These are phyloP conservation scores for Papilio glaucus DNA, from an alignment of 1,140 invertebrate species.

Conservation along the genomic window DNA sequence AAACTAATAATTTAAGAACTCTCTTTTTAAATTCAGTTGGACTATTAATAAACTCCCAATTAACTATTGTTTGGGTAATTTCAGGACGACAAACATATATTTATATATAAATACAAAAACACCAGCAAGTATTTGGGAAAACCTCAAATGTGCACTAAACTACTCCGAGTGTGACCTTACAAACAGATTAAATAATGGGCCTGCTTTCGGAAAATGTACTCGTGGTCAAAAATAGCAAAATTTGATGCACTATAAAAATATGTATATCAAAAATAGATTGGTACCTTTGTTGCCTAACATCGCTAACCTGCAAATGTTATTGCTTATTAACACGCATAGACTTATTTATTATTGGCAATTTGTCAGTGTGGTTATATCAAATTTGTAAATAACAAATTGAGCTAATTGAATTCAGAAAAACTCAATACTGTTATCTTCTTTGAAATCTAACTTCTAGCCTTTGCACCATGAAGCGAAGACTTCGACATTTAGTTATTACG, in stretches of 20 bases:
- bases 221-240: not conserved
- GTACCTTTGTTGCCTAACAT: not conserved
- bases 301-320: not conserved
- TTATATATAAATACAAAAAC: not conserved
- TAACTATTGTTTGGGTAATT: not conserved
- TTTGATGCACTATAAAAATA: not conserved
- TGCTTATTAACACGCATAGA: not conserved
- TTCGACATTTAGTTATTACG: too few species aligned
- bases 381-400: too few species aligned
- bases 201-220: not conserved
- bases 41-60: not conserved
- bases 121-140: not conserved
- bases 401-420: not conserved
- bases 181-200: not conserved
- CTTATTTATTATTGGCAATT: not conserved
- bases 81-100: not conserved
- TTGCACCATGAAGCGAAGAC: too few species aligned
- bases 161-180: not conserved
- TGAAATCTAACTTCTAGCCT: not conserved
- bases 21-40: not conserved
- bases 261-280: constrained; percentile 1
- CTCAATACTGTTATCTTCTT: not conserved
- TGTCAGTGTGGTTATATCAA: not conserved
- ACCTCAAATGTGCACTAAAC: not conserved
- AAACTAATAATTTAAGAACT: not conserved